Conservation (phyloP, 2,888 invertebrate species). For the Harpalus rubripes region DNA sequence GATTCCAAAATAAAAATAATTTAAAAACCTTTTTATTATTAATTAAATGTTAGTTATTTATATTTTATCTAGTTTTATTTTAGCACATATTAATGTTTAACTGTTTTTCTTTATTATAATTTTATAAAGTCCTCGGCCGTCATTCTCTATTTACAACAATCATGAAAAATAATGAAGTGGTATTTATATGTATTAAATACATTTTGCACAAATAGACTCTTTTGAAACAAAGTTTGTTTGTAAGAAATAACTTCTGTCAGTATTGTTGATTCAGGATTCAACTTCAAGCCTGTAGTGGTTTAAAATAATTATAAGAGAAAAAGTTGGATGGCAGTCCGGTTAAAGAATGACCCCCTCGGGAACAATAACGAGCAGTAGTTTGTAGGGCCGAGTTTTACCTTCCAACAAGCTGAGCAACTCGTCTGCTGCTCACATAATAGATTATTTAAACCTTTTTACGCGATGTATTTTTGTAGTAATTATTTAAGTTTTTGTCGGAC, state of each 20-base stretch:
- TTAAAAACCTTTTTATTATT: too few relatives aligned
- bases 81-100: too few relatives aligned
- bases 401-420: not conserved
- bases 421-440: conserved; percentile 60
- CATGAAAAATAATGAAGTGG: not conserved
- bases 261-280: conserved; percentile 6
- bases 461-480: conserved; percentile 59
- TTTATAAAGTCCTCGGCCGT: too few relatives aligned
- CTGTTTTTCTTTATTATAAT: too few relatives aligned
- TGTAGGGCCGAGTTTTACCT: conserved; percentile 31
- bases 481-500: conserved; percentile 51
- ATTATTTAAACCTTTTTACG: conserved; percentile 63
- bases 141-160: not conserved
- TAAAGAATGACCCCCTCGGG: conserved; percentile 55
- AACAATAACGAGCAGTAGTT: conserved; percentile 43
- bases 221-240: not conserved
- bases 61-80: too few relatives aligned
- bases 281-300: conserved; percentile 9
- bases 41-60: too few relatives aligned
- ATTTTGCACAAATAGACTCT: not conserved
- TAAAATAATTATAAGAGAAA: conserved; percentile 48
- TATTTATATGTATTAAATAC: not conserved
- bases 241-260: not conserved
- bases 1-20: too few relatives aligned
- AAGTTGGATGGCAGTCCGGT: conserved; percentile 9